Percentiles rank a stretch among this genome's conserved stretches.
These are phyloP conservation scores for Calephelis perditalis DNA, from an alignment of 2,888 invertebrate species.

Conservation along the genomic window DNA sequence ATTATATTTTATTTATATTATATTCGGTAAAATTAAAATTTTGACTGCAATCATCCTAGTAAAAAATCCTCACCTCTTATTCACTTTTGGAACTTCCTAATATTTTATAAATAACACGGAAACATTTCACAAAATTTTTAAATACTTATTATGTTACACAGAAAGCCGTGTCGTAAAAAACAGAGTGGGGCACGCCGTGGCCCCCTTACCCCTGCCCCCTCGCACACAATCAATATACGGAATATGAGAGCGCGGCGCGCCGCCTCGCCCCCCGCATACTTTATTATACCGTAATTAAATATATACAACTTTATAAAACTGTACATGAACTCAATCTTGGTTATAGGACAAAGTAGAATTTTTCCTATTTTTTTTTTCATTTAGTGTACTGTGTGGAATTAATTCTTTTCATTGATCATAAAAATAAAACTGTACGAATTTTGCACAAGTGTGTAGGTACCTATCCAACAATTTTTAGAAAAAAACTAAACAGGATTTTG, in stretches of 20 bases:
- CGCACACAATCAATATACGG: slow-evolving; percentile 79
- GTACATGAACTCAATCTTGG: slow-evolving; percentile 50
- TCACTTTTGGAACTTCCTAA: slow-evolving; percentile 66
- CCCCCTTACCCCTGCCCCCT: slow-evolving; percentile 76
- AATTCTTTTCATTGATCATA: neutral
- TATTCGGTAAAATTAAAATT: slow-evolving; percentile 53
- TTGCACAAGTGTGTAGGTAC: slow-evolving; percentile 29
- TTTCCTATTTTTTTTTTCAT: slow-evolving; percentile 24
- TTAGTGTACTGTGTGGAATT: neutral
- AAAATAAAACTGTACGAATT: neutral
- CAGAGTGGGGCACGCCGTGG: slow-evolving; percentile 79
- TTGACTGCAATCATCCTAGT: slow-evolving; percentile 52
- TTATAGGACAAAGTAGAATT: slow-evolving; percentile 27
- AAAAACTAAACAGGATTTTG: too few relatives aligned
- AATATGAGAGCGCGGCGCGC: slow-evolving; percentile 78
- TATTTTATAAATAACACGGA: slow-evolving; percentile 75
- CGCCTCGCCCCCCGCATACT: slow-evolving; percentile 77
- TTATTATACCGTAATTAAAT: slow-evolving; percentile 78
- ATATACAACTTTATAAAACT: slow-evolving; percentile 74
- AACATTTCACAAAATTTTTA: slow-evolving; percentile 76
- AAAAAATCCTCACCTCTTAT: slow-evolving; percentile 66
- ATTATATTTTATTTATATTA: slow-evolving; percentile 67
- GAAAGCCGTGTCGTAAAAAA: slow-evolving; percentile 80
- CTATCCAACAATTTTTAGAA: too few relatives aligned
- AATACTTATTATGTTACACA: slow-evolving; percentile 79